A percentile compares a stretch with the other conserved stretches of the same genome.
Conservation (phyloP, 2,113 vertebrate genomes). For the Coptodon bakossiorum region DNA sequence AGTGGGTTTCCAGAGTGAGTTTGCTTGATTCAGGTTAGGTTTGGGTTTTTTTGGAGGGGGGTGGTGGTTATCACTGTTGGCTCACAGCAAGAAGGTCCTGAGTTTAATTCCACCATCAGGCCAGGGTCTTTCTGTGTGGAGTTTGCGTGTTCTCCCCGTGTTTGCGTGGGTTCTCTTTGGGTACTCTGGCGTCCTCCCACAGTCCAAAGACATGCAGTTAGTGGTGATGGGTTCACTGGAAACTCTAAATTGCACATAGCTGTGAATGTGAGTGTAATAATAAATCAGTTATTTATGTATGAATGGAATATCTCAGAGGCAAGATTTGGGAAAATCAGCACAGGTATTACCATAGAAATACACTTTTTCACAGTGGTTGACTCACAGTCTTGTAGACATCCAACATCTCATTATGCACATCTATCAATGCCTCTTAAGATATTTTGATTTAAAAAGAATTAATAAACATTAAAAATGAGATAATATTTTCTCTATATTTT, state of each 20-base stretch:
- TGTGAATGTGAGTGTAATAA: background rate
- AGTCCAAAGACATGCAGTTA: fast-evolving
- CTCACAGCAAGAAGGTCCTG: background rate
- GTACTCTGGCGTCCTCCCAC: fast-evolving
- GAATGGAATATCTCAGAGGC: background rate
- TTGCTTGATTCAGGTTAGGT: background rate
- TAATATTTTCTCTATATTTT: background rate
- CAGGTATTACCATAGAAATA: background rate
- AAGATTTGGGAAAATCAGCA: background rate
- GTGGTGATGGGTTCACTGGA: background rate
- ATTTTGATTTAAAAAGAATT: background rate
- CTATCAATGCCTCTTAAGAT: background rate
- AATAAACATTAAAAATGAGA: background rate
- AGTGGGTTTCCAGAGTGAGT: background rate
- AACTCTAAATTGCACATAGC: background rate
- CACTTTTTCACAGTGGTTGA: background rate
- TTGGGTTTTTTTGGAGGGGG: fast-evolving
- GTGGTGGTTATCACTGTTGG: background rate
- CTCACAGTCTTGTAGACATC: background rate
- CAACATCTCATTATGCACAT: background rate
- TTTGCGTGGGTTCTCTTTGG: background rate
- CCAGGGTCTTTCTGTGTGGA: background rate
- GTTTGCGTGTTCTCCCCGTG: fast-evolving
- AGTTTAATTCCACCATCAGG: background rate
- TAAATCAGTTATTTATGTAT: background rate